Conservation (phyloP, 2,113 vertebrate genomes). For the Speoplatyrhinus poulsoni region DNA sequence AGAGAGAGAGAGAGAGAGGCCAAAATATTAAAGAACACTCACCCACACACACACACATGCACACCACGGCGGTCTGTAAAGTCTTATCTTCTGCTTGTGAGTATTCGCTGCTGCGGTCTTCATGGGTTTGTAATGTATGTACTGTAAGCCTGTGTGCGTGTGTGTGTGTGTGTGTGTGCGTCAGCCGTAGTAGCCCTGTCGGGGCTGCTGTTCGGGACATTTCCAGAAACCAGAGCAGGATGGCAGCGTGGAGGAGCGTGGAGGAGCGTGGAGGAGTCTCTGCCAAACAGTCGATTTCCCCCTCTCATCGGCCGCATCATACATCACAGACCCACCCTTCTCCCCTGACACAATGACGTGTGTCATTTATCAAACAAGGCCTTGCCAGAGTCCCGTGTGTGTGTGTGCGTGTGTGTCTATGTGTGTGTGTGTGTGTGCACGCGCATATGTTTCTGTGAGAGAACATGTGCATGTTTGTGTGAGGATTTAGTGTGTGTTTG, state of each 20-base stretch:
- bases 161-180: not conserved
- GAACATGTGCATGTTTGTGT: conserved; percentile 34
- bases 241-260: conserved; percentile 60
- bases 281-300: conserved; percentile 99
- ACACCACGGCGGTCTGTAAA: too few relatives aligned
- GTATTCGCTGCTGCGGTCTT: not conserved
- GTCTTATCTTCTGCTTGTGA: too few relatives aligned
- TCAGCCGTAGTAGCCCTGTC: not conserved
- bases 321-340: conserved; percentile 98
- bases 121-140: not conserved
- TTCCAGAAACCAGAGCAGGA: conserved; percentile 42
- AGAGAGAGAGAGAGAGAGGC: conserved; percentile 27
- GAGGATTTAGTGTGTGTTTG: conserved; percentile 33
- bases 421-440: conserved; percentile 61
- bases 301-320: conserved; percentile 90
- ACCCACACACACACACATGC: not conserved
- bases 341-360: conserved; percentile 96
- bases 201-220: conserved; percentile 14
- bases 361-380: conserved; percentile 98
- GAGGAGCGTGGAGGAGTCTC: conserved; percentile 62
- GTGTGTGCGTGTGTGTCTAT: conserved; percentile 27
- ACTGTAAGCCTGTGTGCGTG: not conserved
- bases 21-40: not conserved
- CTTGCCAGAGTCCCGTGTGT: conserved; percentile 78
- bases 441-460: conserved; percentile 57